Conservation (phyloP, 2,888 invertebrate genomes). For the Halictus ligatus region DNA sequence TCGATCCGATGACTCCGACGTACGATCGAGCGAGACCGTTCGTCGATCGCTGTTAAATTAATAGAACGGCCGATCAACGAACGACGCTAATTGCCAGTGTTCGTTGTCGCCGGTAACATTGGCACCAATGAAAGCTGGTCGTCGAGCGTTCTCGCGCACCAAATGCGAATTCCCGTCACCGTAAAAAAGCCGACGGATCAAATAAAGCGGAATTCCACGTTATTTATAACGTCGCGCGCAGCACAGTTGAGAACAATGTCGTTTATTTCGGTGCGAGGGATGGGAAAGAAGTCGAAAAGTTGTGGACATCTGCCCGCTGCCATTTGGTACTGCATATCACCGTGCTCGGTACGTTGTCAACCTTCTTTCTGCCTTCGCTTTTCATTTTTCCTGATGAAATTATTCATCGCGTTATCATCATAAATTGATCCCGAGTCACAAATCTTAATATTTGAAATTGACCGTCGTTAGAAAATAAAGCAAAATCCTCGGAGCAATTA, state of each 20-base stretch:
- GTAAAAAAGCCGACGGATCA: not conserved
- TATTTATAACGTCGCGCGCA: slow-evolving; percentile 14
- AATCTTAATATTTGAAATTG: no score
- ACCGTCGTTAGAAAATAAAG: no score
- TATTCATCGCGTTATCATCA: not conserved
- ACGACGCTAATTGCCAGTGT: not conserved
- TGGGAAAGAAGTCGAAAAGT: slow-evolving; percentile 34
- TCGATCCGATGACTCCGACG: not conserved
- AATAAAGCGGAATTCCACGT: not conserved
- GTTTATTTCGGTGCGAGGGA: slow-evolving; percentile 45
- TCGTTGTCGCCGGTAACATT: not conserved
- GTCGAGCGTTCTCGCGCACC: no score
- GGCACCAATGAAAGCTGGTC: not conserved
- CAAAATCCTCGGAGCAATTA: no score
- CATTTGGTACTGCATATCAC: slow-evolving; percentile 52
- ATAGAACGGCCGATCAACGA: not conserved
- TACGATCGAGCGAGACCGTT: not conserved
- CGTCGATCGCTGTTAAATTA: not conserved
- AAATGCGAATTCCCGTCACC: not conserved
- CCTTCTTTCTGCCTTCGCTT: not conserved
- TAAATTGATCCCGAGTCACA: not conserved
- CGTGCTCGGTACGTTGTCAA: slow-evolving; percentile 60
- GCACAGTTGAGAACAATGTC: slow-evolving; percentile 60
- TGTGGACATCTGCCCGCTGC: slow-evolving; percentile 36
- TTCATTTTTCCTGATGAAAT: not conserved